phyloP scores from a whole-genome alignment of 2,888 invertebrate species.

The Piscicola geometra region DNA sequence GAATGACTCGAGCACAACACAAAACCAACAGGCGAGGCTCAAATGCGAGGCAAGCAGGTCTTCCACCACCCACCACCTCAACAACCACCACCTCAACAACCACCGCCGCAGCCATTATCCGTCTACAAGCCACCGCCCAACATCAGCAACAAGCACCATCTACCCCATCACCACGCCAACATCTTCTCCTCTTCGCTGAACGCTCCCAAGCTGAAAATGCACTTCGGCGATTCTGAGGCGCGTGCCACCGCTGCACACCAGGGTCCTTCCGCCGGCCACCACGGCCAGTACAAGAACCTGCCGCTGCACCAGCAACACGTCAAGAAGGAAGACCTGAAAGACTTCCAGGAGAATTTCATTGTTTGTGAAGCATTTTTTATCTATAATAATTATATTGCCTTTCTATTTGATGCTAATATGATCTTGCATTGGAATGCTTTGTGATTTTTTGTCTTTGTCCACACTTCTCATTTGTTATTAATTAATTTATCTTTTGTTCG shows the following conservation, averaged over 20 bases:
- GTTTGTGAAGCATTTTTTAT: not conserved
- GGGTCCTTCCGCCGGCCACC: too few species aligned
- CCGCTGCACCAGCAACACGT: not conserved
- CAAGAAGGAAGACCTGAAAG: not conserved
- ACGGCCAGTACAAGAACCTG: not conserved
- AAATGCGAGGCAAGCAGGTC: not conserved
- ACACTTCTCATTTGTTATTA: too few species aligned
- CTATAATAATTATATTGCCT: not conserved
- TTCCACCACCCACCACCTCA: not conserved
- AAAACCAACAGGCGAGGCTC: not conserved
- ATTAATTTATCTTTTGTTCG: too few species aligned
- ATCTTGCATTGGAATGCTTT: not conserved
- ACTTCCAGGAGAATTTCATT: slow-evolving; percentile 1
- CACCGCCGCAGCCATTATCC: not conserved
- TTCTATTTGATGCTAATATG: too few species aligned
- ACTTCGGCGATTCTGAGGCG: not conserved
- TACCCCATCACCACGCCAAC: not conserved
- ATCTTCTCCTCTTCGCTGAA: not conserved
- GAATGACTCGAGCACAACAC: too few species aligned
- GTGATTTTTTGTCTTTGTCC: too few species aligned
- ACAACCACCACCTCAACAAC: not conserved
- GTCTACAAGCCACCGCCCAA: not conserved
- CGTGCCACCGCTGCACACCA: too few species aligned
- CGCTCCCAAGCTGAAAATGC: not conserved
- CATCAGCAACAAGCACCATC: not conserved